Evolutionary conservation across 2,797 vertebrate species (phyloP).

Genomic region (Taeniopygia guttata): DNA sequence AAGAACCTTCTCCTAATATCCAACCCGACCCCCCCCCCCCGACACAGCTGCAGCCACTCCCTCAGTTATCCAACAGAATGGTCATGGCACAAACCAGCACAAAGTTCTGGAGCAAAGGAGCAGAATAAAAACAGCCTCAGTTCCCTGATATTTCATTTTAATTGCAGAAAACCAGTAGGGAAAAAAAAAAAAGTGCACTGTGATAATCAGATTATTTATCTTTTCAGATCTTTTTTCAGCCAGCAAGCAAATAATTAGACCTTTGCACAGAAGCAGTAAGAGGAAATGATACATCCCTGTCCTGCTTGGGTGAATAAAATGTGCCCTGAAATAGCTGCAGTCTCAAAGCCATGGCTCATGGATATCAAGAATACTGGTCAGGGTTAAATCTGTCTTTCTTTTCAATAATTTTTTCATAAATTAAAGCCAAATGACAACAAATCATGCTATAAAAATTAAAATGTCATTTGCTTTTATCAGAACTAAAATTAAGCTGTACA

Average conservation of each 20-base stretch:
- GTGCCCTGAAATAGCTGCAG: not conserved
- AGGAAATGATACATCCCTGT: not conserved
- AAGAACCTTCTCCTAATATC: not conserved
- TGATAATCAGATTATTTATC: not conserved
- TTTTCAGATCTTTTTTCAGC: not conserved
- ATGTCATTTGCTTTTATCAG: slow-evolving; percentile 30
- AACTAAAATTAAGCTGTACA: not conserved
- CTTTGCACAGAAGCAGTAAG: not conserved
- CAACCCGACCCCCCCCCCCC: not conserved
- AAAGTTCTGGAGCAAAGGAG: not conserved
- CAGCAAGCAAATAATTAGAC: slow-evolving; percentile 13
- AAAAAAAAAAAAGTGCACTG: not conserved
- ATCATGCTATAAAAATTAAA: slow-evolving; percentile 34
- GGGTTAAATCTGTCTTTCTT: slow-evolving; percentile 37
- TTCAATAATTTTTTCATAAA: slow-evolving; percentile 32
- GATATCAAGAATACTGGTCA: not conserved
- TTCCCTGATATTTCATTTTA: not conserved
- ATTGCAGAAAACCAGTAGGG: not conserved
- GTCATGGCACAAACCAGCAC: not conserved
- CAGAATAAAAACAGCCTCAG: not conserved
- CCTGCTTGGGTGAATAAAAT: slow-evolving; percentile 32
- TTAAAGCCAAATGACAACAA: slow-evolving; percentile 45
- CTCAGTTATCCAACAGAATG: not conserved
- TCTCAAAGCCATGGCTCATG: not conserved
- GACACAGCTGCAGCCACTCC: not conserved